Base-by-base conservation (phyloP, 2,113 vertebrate species). In the Calyptomena viridis region DNA sequence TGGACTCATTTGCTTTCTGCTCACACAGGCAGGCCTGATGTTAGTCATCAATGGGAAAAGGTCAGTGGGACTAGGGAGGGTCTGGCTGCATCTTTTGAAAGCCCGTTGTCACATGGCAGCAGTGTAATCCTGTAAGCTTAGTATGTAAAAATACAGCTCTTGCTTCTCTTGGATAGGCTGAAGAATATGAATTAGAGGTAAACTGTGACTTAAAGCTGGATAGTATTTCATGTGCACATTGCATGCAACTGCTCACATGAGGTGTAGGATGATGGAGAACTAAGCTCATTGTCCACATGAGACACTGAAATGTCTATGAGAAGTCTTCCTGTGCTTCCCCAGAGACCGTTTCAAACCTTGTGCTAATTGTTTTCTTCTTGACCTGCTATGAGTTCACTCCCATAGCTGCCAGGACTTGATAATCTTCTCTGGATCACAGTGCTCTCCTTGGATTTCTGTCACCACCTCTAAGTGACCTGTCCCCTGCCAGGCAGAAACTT, bases 381-480 rank as follows among this genome's bases (percentile, higher is more conserved):
- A 81, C 42, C 39, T 72, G 63, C 55, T 83, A 8, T 30, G 40
- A 83, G 46, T 84, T 93, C 44, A 71, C 68, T 66, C 55, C 37
- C 25, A 18, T 68, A 44, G 68, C 73, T 92, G 68, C 68, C 22
- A 2, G 23, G 47, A 33, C 35, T 86, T 87, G 73, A 67, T 89
- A 78, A 92, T 84, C 76, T 89, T 37, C 84, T 90, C 79, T 1
- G 6, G 42, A 93, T 83, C 9, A 8, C 52, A 56, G 44, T 56
- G 46, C 73, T 90, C 72, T 92, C 52, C 93, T 92, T 92, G 60
- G 76, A 71, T 91, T 92, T 90, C 80, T 95, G 58, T 90, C 88
- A 76, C 71, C 1, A 5, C 59, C 33, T 74, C 79, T 67, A 52
- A 55, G 60, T 92, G 89, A 94, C 76, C 68, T 84, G 89, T 86